Evolutionary conservation across 1,140 invertebrate species (phyloP), one percentile per base, ranked within the genome.

Genomic region (Drosophila kepulauana): DNA sequence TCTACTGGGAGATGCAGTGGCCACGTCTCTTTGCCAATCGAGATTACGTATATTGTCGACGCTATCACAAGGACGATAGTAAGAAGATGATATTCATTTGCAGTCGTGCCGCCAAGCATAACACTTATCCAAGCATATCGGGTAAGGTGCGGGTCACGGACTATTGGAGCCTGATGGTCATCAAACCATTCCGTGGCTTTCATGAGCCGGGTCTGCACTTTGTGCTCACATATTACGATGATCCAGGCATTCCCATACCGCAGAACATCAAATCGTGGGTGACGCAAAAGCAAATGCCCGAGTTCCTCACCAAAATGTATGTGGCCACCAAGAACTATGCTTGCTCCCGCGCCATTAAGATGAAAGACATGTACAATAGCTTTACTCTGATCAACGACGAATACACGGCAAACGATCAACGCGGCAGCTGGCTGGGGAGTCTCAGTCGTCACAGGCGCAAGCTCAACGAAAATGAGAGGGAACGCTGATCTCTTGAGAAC

Each of bases 1-100:
- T 98, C 57, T 97, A 98, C 85, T 98, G 97, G 97, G 97, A 97
- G 93, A 96, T 97, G 92, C 93, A 95, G 71, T 98, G 97, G 96
- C 97, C 97, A 95, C 95, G 94, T 88, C 93, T 98, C 74, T 98
- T 98, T 93, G 94, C 96, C 2, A 98, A 98, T 92, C 94, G 97
- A 33, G 97, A 98, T 92, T 98, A 98, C 89, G 96, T 98, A 0
- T 98, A 97, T 91, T 95, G 96, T 73, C 94, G 97, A 4, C 94
- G 96, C 5, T 97, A 96, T 91, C 77, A 94, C 5, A 93, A 95
- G 30, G 95, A 96, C 81, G 90, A 93, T 0, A 73, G 86, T 11
- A 88, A 91, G 16, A 94, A 94, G 58, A 63, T 94, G 4, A 93
- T 95, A 56, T 82, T 94, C 7, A 92, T 95, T 11, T 92, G 93